These are phyloP conservation scores for Pseudotriccus pelzelni DNA, from an alignment of 2,797 vertebrate species.

Conservation along the genomic window DNA sequence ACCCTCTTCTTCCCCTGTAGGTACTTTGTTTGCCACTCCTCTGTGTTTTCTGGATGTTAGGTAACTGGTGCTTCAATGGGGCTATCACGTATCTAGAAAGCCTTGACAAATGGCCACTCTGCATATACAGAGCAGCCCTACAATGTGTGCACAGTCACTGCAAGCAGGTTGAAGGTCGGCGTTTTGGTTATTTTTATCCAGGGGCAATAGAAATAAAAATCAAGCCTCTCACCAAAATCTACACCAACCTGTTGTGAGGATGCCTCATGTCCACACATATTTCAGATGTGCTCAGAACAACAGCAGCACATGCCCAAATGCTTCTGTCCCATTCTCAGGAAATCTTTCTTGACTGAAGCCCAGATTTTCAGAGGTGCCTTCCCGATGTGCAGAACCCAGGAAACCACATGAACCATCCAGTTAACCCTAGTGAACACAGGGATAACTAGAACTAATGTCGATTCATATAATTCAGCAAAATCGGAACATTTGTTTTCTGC, in stretches of 20 bases:
- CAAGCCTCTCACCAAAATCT: neutral
- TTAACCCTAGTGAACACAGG: neutral
- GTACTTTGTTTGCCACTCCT: neutral
- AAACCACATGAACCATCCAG: neutral
- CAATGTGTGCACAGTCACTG: too few relatives aligned
- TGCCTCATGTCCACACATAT: neutral
- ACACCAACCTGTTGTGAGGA: neutral
- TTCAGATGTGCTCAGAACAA: neutral
- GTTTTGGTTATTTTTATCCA: neutral
- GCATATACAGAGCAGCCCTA: neutral
- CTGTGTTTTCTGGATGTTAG: neutral
- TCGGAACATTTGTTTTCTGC: neutral
- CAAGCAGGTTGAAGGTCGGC: neutral
- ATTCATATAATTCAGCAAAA: neutral
- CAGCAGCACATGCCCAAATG: accelerated
- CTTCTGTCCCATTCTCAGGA: neutral
- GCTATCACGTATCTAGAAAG: neutral
- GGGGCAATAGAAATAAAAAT: neutral
- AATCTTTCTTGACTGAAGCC: neutral
- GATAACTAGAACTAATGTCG: neutral
- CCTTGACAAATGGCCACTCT: neutral
- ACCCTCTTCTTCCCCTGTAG: neutral
- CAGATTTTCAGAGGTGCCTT: neutral
- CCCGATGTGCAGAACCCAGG: neutral
- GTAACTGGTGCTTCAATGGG: neutral